phyloP scores from a whole-genome alignment of 2,113 vertebrate genomes.

The Canis aureus region DNA sequence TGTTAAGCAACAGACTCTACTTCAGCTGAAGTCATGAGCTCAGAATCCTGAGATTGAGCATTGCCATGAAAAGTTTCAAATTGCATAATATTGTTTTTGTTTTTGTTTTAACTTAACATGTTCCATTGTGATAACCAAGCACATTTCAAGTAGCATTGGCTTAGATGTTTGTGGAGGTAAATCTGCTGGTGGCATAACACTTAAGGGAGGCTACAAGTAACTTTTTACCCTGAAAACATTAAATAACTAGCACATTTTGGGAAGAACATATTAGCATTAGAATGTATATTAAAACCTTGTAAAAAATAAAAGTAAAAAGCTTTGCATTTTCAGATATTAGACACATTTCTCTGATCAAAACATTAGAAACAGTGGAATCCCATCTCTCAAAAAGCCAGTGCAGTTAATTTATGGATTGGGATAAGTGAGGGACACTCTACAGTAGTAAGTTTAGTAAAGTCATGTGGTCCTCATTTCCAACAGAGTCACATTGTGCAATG shows the following conservation, averaged over 20 bases:
- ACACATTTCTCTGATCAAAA: background rate
- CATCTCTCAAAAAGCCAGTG: background rate
- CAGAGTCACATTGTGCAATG: background rate
- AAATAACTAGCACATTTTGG: background rate
- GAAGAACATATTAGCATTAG: background rate
- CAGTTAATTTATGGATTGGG: background rate
- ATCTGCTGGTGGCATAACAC: fast-evolving
- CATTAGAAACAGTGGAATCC: background rate
- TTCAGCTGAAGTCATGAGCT: too few species aligned
- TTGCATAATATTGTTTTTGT: background rate
- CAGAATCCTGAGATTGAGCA: background rate
- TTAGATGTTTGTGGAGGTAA: background rate
- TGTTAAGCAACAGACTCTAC: too few species aligned
- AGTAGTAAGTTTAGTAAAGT: background rate
- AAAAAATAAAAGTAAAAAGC: background rate
- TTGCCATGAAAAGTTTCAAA: background rate
- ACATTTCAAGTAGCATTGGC: background rate
- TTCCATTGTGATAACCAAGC: background rate
- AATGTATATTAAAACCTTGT: background rate
- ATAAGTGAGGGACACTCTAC: background rate
- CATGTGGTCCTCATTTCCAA: background rate
- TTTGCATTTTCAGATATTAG: background rate
- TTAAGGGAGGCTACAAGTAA: background rate
- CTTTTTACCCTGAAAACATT: background rate
- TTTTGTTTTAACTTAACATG: background rate